Conservation (phyloP, 2,888 invertebrate species). For the Galerucella nymphaeae region DNA sequence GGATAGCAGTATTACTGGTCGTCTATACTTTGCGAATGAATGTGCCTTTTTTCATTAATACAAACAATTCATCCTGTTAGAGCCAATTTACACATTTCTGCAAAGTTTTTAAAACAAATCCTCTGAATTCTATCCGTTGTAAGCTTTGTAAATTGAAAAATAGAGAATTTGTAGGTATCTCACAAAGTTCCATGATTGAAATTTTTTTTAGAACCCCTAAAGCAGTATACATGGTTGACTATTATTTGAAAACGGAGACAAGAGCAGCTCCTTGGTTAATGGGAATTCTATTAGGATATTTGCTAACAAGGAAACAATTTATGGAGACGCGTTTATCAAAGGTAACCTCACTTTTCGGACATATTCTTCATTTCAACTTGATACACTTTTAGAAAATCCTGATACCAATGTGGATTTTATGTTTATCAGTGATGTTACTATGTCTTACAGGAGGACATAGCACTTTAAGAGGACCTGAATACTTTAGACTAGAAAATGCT, state of each 20-base stretch:
- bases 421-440: slow-evolving; percentile 45
- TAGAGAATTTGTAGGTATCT: too few species aligned
- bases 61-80: too few species aligned
- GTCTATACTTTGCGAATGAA: too few species aligned
- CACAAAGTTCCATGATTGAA: background rate
- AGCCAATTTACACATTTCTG: too few species aligned
- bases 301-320: slow-evolving; percentile 42
- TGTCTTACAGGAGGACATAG: slow-evolving; percentile 53
- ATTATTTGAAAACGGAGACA: slow-evolving; percentile 54
- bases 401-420: slow-evolving; percentile 47
- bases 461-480: slow-evolving; percentile 49
- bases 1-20: too few species aligned
- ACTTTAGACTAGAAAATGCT: slow-evolving; percentile 50
- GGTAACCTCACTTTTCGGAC: background rate
- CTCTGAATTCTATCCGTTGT: too few species aligned
- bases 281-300: slow-evolving; percentile 54
- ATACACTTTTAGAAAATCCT: slow-evolving; percentile 25
- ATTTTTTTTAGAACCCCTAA: slow-evolving; percentile 34
- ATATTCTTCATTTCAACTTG: background rate
- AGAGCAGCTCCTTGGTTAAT: slow-evolving; percentile 57
- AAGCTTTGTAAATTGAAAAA: too few species aligned
- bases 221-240: slow-evolving; percentile 45
- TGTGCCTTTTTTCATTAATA: too few species aligned
- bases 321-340: slow-evolving; percentile 5
- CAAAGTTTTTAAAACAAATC: too few species aligned